phyloP scores from a whole-genome alignment of 2,888 invertebrate genomes.

The Nemurella pictetii region DNA sequence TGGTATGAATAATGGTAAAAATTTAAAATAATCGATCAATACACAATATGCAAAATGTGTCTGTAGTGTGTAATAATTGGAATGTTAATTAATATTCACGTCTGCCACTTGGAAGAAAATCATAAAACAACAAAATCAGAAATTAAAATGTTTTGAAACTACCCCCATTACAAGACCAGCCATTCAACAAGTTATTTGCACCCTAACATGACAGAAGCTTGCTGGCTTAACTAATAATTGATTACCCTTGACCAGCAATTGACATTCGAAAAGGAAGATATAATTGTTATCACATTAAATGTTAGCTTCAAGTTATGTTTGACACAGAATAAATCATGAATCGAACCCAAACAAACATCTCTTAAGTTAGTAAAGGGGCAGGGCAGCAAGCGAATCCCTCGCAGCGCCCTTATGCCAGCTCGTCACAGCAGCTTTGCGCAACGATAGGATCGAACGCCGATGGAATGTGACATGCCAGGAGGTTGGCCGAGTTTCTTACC shows the following conservation, averaged over 20 bases:
- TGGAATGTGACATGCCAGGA: background rate
- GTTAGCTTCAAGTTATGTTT: background rate
- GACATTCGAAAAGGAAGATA: background rate
- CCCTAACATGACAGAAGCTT: background rate
- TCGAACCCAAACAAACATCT: background rate
- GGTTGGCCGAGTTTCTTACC: conserved; percentile 61
- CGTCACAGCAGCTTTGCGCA: background rate
- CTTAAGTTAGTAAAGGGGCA: background rate
- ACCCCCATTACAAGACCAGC: background rate
- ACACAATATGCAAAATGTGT: background rate
- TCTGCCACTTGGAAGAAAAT: no score
- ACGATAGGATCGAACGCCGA: background rate
- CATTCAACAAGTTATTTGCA: background rate
- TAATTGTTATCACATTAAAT: background rate
- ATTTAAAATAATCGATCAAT: background rate
- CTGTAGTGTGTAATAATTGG: background rate
- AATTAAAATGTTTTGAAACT: background rate
- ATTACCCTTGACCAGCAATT: background rate
- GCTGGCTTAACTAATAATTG: background rate
- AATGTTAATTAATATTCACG: background rate
- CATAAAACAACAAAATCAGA: no score
- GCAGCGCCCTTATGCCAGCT: background rate
- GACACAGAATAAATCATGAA: background rate
- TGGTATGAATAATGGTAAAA: background rate
- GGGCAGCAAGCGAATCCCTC: background rate